Evolutionary conservation across 2,113 vertebrate genomes (phyloP), one percentile per base, ranked within the genome.

Genomic region (Emydura subglobosa): DNA sequence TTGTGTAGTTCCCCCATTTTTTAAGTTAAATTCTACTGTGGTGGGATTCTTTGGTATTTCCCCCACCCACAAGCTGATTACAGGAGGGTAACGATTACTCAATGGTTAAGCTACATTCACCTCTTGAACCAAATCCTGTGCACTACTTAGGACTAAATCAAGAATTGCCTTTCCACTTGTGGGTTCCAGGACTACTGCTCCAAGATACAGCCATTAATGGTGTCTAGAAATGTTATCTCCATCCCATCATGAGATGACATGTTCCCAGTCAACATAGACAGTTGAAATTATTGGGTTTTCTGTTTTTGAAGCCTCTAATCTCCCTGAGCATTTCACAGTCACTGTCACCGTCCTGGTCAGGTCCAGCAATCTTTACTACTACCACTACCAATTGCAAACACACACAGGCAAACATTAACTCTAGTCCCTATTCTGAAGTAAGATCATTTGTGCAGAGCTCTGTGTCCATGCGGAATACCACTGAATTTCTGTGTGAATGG

Each of bases 401-500:
- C 82, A 95, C 82, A 94, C 83, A 95, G 95, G 94, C 88, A 97
- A 87, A 94, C 86, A 90, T 94, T 96, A 97, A 94, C 68, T 29
- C 94, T 92, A 93, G 91, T 92, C 85, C 87, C 92, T 92, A 88
- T 95, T 82, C 89, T 90, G 82, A 79, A 51, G 87, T 39, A 3
- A 47, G 89, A 96, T 96, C 93, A 86, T 93, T 92, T 93, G 53
- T 13, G 47, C 81, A 90, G 83, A 85, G 83, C 79, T 89, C 87
- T 91, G 50, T 59, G 89, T 44, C 89, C 94, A 3, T n/a, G 25
- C 12, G 91, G 92, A 96, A 95, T 96, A 83, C 17, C 91, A 49
- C 87, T 93, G 92, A 95, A 86, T 89, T 81, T 91, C 85, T 95
- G 74, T 83, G 97, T 2, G 17, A 25, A 86, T 49, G 44, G 54